Evolutionary conservation across 2,113 vertebrate species (phyloP).

Genomic region (Alces alces): DNA sequence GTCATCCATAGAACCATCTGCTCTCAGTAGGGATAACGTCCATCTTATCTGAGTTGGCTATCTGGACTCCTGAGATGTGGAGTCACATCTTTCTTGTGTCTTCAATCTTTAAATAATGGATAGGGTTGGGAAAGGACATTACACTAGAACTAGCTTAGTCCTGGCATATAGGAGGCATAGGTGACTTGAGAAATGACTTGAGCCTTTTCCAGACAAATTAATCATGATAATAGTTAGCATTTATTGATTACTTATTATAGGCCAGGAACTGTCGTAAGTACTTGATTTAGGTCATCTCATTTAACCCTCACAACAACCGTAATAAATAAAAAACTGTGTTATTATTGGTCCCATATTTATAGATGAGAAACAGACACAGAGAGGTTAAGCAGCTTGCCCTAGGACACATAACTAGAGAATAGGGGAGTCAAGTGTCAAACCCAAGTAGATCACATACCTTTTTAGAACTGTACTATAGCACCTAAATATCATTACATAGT

Average conservation of each 20-base stretch:
- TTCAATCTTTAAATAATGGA: background rate
- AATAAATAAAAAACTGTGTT: background rate
- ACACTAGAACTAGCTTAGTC: background rate
- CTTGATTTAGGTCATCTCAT: background rate
- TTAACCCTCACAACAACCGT: background rate
- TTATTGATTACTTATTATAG: background rate
- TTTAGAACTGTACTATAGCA: background rate
- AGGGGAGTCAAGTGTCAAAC: background rate
- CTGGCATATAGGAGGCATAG: background rate
- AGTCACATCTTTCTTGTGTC: background rate
- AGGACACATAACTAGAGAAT: background rate
- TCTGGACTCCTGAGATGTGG: background rate
- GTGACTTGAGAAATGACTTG: slow-evolving; percentile 1
- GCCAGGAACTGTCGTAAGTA: background rate
- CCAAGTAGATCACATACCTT: background rate
- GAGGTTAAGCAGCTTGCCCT: background rate
- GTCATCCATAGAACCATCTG: background rate
- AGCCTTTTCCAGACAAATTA: slow-evolving; percentile 11
- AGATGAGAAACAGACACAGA: background rate
- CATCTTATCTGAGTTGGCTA: background rate
- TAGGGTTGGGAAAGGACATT: background rate
- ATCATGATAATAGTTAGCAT: background rate
- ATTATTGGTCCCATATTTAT: background rate
- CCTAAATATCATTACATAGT: background rate
- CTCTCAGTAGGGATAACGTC: background rate